A percentile compares a stretch with the other conserved stretches of the same genome.
phyloP scores from a whole-genome alignment of 2,888 invertebrate genomes.

The Thereva nobilitata region DNA sequence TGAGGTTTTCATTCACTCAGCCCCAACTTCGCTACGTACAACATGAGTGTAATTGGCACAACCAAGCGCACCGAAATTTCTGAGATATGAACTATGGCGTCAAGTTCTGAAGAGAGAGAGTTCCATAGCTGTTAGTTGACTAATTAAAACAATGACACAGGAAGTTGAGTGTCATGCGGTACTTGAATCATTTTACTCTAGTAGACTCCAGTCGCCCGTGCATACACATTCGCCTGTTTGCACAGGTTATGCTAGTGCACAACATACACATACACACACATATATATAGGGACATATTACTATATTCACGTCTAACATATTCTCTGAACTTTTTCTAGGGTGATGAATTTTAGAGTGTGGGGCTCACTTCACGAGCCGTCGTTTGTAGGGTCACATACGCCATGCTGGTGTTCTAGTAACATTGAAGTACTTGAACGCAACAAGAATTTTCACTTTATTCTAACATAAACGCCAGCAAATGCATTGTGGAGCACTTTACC shows the following conservation, averaged over 20 bases:
- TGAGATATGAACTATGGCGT: conserved; percentile 17
- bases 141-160: conserved; percentile 39
- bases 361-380: conserved; percentile 20
- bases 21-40: conserved; percentile 8
- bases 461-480: conserved; percentile 24
- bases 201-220: no score
- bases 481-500: conserved; percentile 32
- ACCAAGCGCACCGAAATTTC: conserved; percentile 35
- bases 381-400: conserved; percentile 3
- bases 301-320: conserved; percentile 15
- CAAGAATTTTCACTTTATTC: conserved; percentile 41
- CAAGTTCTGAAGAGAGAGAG: conserved; percentile 32
- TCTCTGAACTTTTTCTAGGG: conserved; percentile 24
- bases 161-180: conserved; percentile 14
- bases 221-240: no score
- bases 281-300: neutral
- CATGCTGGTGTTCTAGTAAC: conserved; percentile 38
- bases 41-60: conserved; percentile 36
- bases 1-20: conserved; percentile 39
- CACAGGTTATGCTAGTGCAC: no score
- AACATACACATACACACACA: no score
- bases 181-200: conserved; percentile 3
- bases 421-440: conserved; percentile 40
- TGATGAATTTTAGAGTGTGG: conserved; percentile 20
- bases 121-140: conserved; percentile 38